Percentiles rank a stretch among this genome's conserved stretches.
phyloP scores from a whole-genome alignment of 2,113 vertebrate genomes.

The Onychostruthus taczanowskii region DNA sequence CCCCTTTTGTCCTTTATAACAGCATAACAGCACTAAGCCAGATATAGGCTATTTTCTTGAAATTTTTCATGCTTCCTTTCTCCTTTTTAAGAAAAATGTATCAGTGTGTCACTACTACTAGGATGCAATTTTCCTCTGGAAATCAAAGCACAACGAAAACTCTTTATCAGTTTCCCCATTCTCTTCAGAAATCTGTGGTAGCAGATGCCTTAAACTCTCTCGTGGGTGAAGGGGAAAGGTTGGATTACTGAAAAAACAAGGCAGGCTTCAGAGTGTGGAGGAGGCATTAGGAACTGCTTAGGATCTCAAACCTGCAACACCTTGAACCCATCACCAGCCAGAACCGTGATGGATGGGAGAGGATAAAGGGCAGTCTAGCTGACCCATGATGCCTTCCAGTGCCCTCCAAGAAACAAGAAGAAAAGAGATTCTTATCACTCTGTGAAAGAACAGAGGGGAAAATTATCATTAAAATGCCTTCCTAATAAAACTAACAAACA shows the following conservation, averaged over 20 bases:
- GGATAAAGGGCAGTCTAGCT: conserved; percentile 64
- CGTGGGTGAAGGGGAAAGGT: conserved; percentile 53
- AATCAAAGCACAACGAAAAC: conserved; percentile 15
- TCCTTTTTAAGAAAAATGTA: background rate
- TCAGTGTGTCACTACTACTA: background rate
- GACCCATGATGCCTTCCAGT: conserved; percentile 64
- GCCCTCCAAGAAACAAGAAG: conserved; percentile 61
- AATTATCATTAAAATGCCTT: conserved; percentile 67
- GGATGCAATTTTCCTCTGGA: background rate
- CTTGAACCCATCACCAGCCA: conserved; percentile 69
- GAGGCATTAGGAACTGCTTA: conserved; percentile 64
- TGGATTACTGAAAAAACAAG: conserved; percentile 72
- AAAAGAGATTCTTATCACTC: conserved; percentile 67
- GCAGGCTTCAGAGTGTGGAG: conserved; percentile 55
- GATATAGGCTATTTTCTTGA: background rate
- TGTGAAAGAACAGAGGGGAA: conserved; percentile 57
- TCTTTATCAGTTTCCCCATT: background rate
- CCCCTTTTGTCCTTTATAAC: background rate
- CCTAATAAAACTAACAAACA: conserved; percentile 68
- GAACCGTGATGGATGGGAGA: conserved; percentile 64
- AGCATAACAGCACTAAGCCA: background rate
- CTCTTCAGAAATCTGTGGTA: conserved; percentile 32
- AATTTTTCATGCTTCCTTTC: conserved; percentile 10
- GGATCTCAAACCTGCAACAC: conserved; percentile 66
- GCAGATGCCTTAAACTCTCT: conserved; percentile 66